Percentiles rank a stretch among this genome's conserved stretches.
Evolutionary conservation across 2,797 vertebrate genomes (phyloP).

Genomic region (Oreochromis grahami): DNA sequence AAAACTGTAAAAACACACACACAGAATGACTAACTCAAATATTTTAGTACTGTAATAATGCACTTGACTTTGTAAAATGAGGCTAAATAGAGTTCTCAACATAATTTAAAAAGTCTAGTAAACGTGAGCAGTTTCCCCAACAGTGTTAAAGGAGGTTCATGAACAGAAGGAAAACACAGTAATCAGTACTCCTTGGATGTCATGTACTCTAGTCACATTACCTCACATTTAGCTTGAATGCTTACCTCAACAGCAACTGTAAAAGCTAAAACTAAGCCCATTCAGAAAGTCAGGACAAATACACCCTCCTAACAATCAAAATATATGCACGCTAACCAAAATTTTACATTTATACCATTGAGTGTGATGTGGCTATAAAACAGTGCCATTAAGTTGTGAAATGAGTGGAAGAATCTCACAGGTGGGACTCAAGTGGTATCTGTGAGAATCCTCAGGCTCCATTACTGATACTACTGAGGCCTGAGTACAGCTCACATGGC

Average conservation of each 20-base stretch:
- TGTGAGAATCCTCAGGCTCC: neutral
- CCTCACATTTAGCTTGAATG: constrained; percentile 34
- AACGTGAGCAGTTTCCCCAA: constrained; percentile 40
- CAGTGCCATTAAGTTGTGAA: constrained; percentile 1
- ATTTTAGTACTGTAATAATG: constrained; percentile 27
- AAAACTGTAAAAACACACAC: constrained; percentile 16
- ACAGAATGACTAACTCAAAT: constrained; percentile 33
- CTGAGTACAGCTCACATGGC: neutral
- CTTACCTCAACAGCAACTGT: constrained; percentile 20
- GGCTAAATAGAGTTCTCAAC: constrained; percentile 41
- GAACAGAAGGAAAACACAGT: constrained; percentile 25
- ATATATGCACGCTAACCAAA: constrained; percentile 7
- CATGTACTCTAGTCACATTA: constrained; percentile 2
- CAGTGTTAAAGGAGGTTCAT: constrained; percentile 56
- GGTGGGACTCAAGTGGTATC: neutral
- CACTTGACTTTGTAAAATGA: constrained; percentile 28
- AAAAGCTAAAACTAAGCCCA: constrained; percentile 11
- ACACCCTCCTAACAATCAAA: neutral
- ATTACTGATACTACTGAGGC: neutral
- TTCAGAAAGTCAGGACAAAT: constrained; percentile 6
- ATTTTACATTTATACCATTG: constrained; percentile 6
- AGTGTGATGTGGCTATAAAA: constrained; percentile 20
- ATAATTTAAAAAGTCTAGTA: constrained; percentile 65
- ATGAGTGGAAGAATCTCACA: neutral
- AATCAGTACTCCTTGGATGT: constrained; percentile 11